A percentile compares a stretch with the other conserved stretches of the same genome.
Evolutionary conservation across 2,888 invertebrate species (phyloP).

Genomic region (Nemurella pictetii): DNA sequence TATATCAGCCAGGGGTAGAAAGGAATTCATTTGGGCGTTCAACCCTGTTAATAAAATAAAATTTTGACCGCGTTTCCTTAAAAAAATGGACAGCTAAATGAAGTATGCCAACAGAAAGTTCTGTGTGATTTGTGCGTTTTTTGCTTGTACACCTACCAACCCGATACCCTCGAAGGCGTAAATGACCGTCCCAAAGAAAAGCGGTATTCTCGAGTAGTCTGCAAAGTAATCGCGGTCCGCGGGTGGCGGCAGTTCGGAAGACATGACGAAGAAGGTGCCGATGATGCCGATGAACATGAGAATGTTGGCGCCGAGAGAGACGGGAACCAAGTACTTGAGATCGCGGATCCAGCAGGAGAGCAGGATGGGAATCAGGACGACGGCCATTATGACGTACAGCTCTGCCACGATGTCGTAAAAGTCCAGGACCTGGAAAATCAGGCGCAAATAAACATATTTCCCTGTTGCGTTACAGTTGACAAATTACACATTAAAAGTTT

Average conservation of each 20-base stretch:
- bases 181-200: constrained; percentile 94
- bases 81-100: too few relatives aligned
- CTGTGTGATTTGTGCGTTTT: too few relatives aligned
- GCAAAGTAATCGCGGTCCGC: constrained; percentile 65
- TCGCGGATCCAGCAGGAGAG: constrained; percentile 75
- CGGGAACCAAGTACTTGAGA: constrained; percentile 74
- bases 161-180: constrained; percentile 98
- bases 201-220: constrained; percentile 62
- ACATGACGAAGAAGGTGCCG: constrained; percentile 74
- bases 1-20: too few relatives aligned
- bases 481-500: constrained; percentile 24
- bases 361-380: constrained; percentile 72
- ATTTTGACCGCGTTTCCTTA: too few relatives aligned
- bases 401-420: constrained; percentile 64
- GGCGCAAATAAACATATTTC: constrained; percentile 18
- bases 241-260: constrained; percentile 70
- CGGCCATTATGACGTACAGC: constrained; percentile 72
- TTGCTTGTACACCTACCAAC: constrained; percentile 69
- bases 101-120: too few relatives aligned
- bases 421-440: constrained; percentile 65
- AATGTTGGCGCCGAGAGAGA: constrained; percentile 77
- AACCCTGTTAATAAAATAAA: too few relatives aligned
- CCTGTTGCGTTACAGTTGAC: too few relatives aligned
- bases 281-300: constrained; percentile 75
- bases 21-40: too few relatives aligned